Evolutionary conservation across 2,113 vertebrate genomes (phyloP).

Genomic region (Pyrgilauda ruficollis): DNA sequence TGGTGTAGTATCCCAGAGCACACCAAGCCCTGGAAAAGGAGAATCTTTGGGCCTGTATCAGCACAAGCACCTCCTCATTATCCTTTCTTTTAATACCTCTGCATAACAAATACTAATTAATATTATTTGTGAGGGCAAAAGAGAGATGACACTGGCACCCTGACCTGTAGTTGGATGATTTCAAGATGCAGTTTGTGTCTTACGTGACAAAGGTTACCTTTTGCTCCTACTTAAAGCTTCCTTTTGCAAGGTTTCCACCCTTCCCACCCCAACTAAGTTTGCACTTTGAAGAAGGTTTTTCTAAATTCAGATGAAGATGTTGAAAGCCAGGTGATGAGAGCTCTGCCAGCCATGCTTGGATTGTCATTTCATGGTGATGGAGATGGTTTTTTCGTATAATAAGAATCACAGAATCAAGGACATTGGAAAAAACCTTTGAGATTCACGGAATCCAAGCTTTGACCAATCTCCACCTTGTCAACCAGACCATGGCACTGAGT

Average conservation of each 20-base stretch:
- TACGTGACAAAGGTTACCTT: neutral
- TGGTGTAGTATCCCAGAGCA: accelerated
- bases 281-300: neutral
- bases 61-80: neutral
- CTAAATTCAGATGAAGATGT: neutral
- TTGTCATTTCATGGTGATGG: neutral
- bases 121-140: neutral
- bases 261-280: neutral
- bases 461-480: neutral
- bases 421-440: neutral
- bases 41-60: neutral
- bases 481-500: neutral
- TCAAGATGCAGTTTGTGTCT: neutral
- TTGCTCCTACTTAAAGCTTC: neutral
- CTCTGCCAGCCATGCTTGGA: neutral
- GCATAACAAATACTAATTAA: neutral
- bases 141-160: neutral
- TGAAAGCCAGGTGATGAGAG: neutral
- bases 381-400: neutral
- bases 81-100: neutral
- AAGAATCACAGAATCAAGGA: neutral
- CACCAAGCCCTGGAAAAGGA: neutral
- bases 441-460: neutral
- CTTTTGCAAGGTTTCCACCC: neutral
- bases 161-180: neutral